These are phyloP conservation scores for Melanaphis sacchari DNA, from an alignment of 1,140 invertebrate genomes.

Conservation along the genomic window DNA sequence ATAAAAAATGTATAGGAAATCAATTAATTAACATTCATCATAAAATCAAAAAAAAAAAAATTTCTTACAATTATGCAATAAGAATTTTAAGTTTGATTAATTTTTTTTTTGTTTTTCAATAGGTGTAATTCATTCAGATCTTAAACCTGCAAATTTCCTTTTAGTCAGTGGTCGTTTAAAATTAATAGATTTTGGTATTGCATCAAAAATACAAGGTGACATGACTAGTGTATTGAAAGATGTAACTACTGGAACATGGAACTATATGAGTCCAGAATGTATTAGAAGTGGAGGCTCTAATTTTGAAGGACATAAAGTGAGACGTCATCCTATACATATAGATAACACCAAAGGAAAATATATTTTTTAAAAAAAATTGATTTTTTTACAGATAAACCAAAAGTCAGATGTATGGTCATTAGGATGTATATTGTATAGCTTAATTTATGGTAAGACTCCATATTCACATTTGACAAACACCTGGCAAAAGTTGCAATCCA, in stretches of 20 bases:
- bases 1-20: no score
- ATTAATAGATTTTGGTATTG: slow-evolving; percentile 98
- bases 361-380: slow-evolving; percentile 53
- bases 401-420: slow-evolving; percentile 98
- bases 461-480: slow-evolving; percentile 84
- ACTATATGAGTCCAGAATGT: slow-evolving; percentile 97
- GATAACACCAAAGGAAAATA: not conserved
- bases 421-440: slow-evolving; percentile 93
- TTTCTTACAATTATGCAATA: no score
- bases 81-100: no score
- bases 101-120: slow-evolving; percentile 40
- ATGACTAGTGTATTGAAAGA: slow-evolving; percentile 89
- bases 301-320: slow-evolving; percentile 47
- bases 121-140: slow-evolving; percentile 94
- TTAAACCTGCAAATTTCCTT: slow-evolving; percentile 97
- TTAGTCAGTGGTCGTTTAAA: slow-evolving; percentile 86
- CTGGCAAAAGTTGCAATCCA: slow-evolving; percentile 81
- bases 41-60: no score
- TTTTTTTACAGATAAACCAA: slow-evolving; percentile 77
- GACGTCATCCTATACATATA: not conserved
- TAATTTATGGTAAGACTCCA: slow-evolving; percentile 90
- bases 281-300: slow-evolving; percentile 67
- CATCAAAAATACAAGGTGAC: slow-evolving; percentile 85
- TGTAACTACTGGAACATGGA: slow-evolving; percentile 84
- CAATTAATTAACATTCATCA: no score